These are phyloP conservation scores for Sebastes paucispinis DNA, from an alignment of 2,797 vertebrate species.

Conservation along the genomic window DNA sequence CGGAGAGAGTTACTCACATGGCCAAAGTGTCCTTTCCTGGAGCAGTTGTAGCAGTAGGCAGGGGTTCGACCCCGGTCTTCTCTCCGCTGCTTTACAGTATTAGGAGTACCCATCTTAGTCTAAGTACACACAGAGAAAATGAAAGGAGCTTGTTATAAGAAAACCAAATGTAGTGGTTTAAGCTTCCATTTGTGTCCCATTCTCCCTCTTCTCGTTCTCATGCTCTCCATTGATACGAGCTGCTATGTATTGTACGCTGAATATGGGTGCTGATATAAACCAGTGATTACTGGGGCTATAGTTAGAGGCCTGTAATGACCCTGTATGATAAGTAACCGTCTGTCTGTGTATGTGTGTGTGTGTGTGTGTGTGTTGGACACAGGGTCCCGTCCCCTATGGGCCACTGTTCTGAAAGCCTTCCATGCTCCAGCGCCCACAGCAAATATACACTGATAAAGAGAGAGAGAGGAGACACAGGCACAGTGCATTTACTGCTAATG, in stretches of 20 bases:
- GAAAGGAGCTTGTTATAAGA: not conserved
- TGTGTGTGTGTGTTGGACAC: conserved; percentile 60
- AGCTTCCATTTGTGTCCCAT: conserved; percentile 25
- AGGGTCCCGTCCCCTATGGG: conserved; percentile 77
- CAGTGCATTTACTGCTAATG: conserved; percentile 76
- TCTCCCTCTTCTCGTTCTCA: conserved; percentile 57
- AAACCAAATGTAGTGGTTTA: conserved; percentile 3
- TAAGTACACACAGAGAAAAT: conserved; percentile 35
- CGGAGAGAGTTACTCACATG: conserved; percentile 70
- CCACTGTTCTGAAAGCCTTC: conserved; percentile 83
- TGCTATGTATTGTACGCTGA: conserved; percentile 55
- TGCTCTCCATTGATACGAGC: conserved; percentile 57
- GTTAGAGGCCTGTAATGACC: conserved; percentile 80
- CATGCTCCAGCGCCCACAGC: conserved; percentile 81
- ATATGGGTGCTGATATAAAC: conserved; percentile 71
- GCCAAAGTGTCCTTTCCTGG: conserved; percentile 80
- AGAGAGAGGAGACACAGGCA: conserved; percentile 70
- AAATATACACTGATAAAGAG: conserved; percentile 86
- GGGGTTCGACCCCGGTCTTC: conserved; percentile 27
- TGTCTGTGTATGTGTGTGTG: conserved; percentile 39
- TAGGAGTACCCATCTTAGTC: conserved; percentile 67
- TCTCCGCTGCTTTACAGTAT: conserved; percentile 23
- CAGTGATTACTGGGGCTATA: conserved; percentile 69
- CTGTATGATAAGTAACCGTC: conserved; percentile 71
- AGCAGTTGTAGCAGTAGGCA: conserved; percentile 85